Evolutionary conservation across 64 coral and sea anemone species (phyloP).

Genomic region (Dendronephthya gigantea): DNA sequence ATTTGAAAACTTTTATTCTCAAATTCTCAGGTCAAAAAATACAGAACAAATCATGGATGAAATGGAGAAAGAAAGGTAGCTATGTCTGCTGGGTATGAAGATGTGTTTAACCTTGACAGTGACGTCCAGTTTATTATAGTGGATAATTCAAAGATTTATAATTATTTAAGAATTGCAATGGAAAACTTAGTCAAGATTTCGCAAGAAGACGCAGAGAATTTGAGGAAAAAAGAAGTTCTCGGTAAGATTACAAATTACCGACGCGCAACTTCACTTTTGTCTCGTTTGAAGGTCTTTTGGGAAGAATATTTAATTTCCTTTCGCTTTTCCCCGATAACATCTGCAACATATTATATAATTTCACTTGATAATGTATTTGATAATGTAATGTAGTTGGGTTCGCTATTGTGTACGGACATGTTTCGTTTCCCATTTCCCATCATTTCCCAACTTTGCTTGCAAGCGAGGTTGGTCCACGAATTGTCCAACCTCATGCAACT

Average conservation of each 20-base stretch:
- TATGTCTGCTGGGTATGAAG: not conserved
- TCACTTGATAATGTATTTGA: too few species aligned
- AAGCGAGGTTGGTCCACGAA: too few species aligned
- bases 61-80: constrained; percentile 66
- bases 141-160: not conserved
- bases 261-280: too few species aligned
- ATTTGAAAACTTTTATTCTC: not conserved
- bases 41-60: constrained; percentile 46
- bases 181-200: constrained; percentile 44
- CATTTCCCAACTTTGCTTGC: too few species aligned
- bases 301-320: too few species aligned
- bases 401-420: too few species aligned
- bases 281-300: too few species aligned
- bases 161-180: constrained; percentile 31
- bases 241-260: too few species aligned
- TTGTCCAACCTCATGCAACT: too few species aligned
- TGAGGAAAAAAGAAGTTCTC: constrained; percentile 47
- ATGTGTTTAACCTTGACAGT: not conserved
- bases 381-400: too few species aligned
- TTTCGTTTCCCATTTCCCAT: too few species aligned
- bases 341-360: not conserved
- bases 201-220: constrained; percentile 46
- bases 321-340: too few species aligned
- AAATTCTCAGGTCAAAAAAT: constrained; percentile 33
- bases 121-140: not conserved